These are phyloP conservation scores for Oopsacas minuta DNA, from an alignment of 37 sponge, comb jelly and placozoan species.

Conservation along the genomic window DNA sequence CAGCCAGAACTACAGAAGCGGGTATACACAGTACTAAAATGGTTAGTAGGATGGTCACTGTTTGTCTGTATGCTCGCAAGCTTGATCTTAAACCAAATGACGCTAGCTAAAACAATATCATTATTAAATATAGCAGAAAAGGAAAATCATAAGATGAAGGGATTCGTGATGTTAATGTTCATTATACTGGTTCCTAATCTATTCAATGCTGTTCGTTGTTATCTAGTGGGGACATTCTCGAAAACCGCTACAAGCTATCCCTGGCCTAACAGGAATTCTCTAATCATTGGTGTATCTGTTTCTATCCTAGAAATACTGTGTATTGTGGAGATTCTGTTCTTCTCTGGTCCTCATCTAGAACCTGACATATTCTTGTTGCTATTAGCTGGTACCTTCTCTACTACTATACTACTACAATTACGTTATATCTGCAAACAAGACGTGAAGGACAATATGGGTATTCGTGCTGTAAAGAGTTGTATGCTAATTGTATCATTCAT, in stretches of 20 bases:
- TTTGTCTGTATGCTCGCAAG: constrained; percentile 23
- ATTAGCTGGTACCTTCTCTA: neutral
- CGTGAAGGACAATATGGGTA: neutral
- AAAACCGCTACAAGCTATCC: constrained; percentile 45
- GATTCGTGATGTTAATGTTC: constrained; percentile 50
- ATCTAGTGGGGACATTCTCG: constrained; percentile 42
- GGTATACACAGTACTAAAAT: neutral
- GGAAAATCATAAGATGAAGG: neutral
- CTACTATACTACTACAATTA: neutral
- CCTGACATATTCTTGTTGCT: neutral
- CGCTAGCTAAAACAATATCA: constrained; percentile 35
- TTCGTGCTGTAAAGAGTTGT: neutral
- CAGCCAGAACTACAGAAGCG: neutral
- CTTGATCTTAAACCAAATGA: constrained; percentile 41
- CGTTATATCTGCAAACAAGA: neutral
- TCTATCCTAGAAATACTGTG: neutral
- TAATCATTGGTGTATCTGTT: constrained; percentile 28
- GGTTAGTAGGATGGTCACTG: constrained; percentile 22
- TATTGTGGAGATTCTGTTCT: neutral
- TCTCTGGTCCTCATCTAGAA: neutral
- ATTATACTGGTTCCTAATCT: constrained; percentile 50
- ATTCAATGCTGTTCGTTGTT: constrained; percentile 35
- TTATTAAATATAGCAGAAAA: constrained; percentile 2
- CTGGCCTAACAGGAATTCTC: constrained; percentile 45
- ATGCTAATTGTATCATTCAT: neutral